A percentile compares a stretch with the other conserved stretches of the same genome.
phyloP scores from a whole-genome alignment of 2,888 invertebrate species.

The Gymnocheta viridis region DNA sequence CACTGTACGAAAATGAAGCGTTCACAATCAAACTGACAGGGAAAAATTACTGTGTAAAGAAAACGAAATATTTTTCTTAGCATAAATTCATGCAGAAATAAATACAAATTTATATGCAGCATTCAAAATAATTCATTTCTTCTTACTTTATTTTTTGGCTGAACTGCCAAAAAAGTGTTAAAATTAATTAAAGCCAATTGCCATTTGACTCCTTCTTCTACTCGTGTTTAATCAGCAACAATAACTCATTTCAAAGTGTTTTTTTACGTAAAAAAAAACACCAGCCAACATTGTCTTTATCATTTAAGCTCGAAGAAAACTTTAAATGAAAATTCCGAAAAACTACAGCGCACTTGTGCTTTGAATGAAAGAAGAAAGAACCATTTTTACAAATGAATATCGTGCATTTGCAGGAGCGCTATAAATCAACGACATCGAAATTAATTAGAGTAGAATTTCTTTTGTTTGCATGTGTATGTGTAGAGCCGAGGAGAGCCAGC shows the following conservation, averaged over 20 bases:
- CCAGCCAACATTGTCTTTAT: not conserved
- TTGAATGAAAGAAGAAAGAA: too few relatives aligned
- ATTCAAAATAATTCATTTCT: not conserved
- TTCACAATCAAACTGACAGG: not conserved
- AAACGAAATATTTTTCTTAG: not conserved
- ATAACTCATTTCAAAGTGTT: conserved; percentile 37
- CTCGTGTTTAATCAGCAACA: conserved; percentile 20
- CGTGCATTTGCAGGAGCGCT: not conserved
- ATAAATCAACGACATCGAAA: conserved; percentile 55
- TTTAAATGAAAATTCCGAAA: not conserved
- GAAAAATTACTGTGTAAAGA: not conserved
- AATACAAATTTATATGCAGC: not conserved
- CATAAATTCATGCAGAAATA: not conserved
- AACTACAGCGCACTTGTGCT: not conserved
- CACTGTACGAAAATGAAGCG: not conserved
- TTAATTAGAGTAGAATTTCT: conserved; percentile 41
- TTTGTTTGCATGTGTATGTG: not conserved
- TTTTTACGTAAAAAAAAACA: not conserved
- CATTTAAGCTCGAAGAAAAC: not conserved
- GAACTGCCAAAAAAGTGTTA: conserved; percentile 31
- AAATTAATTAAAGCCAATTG: conserved; percentile 54
- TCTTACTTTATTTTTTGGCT: not conserved
- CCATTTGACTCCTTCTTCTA: conserved; percentile 38
- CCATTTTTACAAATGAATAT: too few relatives aligned
- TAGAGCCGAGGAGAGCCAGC: not conserved